Percentiles rank a stretch among this genome's conserved stretches.
Evolutionary conservation across 2,113 vertebrate species (phyloP).

Genomic region (Probosciger aterrimus): DNA sequence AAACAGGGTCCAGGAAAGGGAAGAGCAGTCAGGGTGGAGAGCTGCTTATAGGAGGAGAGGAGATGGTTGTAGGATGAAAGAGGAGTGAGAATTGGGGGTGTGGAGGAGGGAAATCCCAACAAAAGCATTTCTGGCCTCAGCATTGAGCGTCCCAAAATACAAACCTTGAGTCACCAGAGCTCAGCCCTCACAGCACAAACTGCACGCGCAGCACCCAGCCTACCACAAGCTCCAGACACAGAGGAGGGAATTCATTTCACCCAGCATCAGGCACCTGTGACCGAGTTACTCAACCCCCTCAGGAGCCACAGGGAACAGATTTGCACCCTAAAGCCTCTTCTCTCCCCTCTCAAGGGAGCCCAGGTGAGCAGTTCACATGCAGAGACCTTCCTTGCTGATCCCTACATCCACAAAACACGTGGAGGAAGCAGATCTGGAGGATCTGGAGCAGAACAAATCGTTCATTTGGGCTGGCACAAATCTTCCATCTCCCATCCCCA

Average conservation of each 20-base stretch:
- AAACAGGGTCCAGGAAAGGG: not conserved
- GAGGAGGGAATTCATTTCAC: not conserved
- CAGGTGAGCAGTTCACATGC: accelerated
- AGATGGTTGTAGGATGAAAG: not conserved
- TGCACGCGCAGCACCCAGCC: not conserved
- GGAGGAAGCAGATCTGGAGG: not conserved
- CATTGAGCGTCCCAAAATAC: accelerated
- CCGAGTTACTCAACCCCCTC: not conserved
- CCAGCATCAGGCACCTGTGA: not conserved
- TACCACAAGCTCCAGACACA: not conserved
- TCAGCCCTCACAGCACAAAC: not conserved
- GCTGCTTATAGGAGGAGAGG: not conserved
- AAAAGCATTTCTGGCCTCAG: not conserved
- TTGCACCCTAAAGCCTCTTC: not conserved
- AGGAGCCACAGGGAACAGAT: not conserved
- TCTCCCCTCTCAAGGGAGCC: not conserved
- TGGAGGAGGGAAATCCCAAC: not conserved
- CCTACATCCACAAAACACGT: accelerated
- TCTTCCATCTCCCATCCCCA: not conserved
- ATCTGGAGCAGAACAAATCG: not conserved
- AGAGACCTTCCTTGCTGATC: not conserved
- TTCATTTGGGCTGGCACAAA: not conserved
- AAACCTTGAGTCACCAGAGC: not conserved
- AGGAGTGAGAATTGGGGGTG: not conserved
- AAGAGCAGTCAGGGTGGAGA: not conserved